phyloP scores from a whole-genome alignment of 2,888 invertebrate species.

The Vesta saturnalis region DNA sequence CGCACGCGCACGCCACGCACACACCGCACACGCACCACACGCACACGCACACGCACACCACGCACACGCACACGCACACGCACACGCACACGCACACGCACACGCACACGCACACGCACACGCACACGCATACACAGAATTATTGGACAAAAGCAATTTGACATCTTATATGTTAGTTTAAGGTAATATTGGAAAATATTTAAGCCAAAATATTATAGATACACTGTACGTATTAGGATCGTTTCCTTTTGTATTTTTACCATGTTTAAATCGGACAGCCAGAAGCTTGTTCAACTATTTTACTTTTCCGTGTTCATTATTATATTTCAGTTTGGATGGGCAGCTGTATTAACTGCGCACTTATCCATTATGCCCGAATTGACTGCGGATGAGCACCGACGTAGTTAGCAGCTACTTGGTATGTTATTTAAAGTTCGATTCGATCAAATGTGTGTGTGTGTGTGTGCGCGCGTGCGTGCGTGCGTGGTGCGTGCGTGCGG shows the following conservation, averaged over 20 bases:
- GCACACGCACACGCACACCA: no score
- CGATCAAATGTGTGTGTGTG: no score
- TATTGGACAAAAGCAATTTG: constrained; percentile 88
- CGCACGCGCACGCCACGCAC: no score
- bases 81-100: no score
- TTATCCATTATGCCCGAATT: constrained; percentile 89
- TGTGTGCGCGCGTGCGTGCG: no score
- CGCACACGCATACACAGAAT: no score
- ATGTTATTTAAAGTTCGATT: constrained; percentile 26
- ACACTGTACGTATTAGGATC: constrained; percentile 78
- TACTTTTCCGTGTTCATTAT: constrained; percentile 81
- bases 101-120: no score
- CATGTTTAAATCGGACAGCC: constrained; percentile 74
- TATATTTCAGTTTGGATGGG: constrained; percentile 95
- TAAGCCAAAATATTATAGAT: constrained; percentile 64
- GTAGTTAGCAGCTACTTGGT: constrained; percentile 82
- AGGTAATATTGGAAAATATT: constrained; percentile 17
- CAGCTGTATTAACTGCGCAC: constrained; percentile 90
- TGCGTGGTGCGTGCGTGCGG: no score
- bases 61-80: no score
- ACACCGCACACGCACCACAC: no score
- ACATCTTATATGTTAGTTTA: constrained; percentile 82
- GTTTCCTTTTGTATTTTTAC: constrained; percentile 89
- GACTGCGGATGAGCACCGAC: constrained; percentile 76
- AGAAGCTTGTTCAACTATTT: constrained; percentile 75